Conservation (phyloP, 2,113 vertebrate genomes). For the Leiothrix lutea region DNA sequence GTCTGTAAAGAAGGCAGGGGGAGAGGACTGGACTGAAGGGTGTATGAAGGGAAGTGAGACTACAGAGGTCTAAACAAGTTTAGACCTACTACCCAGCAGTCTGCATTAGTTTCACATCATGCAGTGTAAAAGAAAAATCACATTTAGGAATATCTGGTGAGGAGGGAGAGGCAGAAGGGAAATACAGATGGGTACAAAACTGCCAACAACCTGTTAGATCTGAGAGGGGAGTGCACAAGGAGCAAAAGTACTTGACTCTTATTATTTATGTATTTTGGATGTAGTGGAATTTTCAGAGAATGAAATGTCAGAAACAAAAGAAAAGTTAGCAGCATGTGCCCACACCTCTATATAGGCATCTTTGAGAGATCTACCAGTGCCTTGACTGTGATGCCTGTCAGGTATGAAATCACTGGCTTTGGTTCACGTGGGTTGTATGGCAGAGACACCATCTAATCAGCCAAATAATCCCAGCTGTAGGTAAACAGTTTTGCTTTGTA, state of each 20-base stretch:
- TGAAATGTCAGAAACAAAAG: not conserved
- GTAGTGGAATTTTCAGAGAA: not conserved
- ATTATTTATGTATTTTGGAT: not conserved
- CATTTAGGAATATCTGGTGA: not conserved
- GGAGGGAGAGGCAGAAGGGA: constrained; percentile 10
- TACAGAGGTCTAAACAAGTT: not conserved
- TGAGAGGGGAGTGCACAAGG: not conserved
- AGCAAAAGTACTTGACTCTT: not conserved
- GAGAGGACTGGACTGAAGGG: not conserved
- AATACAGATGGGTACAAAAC: not conserved
- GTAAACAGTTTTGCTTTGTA: not conserved
- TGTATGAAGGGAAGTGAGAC: not conserved
- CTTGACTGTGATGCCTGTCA: not conserved
- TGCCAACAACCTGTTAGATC: not conserved
- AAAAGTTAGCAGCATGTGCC: not conserved
- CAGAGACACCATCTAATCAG: not conserved
- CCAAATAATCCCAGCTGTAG: not conserved
- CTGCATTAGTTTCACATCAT: not conserved
- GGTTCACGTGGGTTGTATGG: not conserved
- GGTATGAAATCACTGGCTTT: not conserved
- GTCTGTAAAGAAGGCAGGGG: not conserved
- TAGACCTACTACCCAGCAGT: not conserved
- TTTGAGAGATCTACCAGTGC: not conserved
- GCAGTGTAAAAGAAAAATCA: not conserved
- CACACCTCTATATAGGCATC: not conserved